A percentile compares a stretch with the other conserved stretches of the same genome.
These are phyloP conservation scores for Enteromius fasciolatus DNA, from an alignment of 2,797 vertebrate genomes.

Conservation along the genomic window DNA sequence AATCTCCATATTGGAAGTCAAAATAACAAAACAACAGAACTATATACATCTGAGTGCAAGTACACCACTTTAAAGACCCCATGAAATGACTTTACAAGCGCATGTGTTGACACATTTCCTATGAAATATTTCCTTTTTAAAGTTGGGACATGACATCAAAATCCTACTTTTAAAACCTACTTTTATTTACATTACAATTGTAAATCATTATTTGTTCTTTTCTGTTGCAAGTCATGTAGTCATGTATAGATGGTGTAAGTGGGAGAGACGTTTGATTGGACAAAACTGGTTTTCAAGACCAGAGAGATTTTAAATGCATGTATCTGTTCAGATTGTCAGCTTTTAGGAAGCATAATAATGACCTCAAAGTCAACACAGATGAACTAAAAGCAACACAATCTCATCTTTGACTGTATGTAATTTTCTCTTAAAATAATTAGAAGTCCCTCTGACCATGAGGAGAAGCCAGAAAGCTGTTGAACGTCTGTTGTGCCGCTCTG, in stretches of 20 bases:
- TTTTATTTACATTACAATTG: not conserved
- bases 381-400: not conserved
- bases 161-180: not conserved
- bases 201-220: not conserved
- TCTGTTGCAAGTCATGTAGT: not conserved
- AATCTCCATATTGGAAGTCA: not conserved
- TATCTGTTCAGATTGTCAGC: not conserved
- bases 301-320: not conserved
- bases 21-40: not conserved
- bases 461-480: constrained; percentile 21
- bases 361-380: not conserved
- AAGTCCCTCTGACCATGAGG: not conserved
- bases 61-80: not conserved
- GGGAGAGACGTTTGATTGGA: not conserved
- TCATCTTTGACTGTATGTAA: not conserved
- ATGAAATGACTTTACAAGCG: not conserved
- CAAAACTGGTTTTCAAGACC: not conserved
- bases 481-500: constrained; percentile 12
- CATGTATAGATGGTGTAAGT: not conserved
- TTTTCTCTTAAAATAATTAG: constrained; percentile 6
- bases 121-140: not conserved
- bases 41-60: not conserved
- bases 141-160: not conserved
- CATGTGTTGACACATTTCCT: not conserved
- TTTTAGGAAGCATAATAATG: not conserved